phyloP scores from a whole-genome alignment of 2,797 vertebrate species.

The Thaleichthys pacificus region DNA sequence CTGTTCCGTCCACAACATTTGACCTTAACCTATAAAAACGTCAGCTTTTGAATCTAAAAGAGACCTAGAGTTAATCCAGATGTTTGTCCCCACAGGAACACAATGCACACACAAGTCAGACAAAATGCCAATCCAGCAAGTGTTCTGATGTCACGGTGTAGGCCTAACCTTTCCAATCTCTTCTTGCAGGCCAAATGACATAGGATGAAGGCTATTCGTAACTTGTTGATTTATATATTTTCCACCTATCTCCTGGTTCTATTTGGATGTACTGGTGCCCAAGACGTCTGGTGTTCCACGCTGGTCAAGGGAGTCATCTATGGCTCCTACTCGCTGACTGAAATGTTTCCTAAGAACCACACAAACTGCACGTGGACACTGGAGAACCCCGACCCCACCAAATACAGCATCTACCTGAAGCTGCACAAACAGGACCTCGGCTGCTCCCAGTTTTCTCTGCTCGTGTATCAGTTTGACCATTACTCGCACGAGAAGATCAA shows the following conservation, averaged over 20 bases:
- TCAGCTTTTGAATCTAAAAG: neutral
- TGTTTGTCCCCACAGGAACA: neutral
- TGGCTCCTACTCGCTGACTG: slow-evolving; percentile 99
- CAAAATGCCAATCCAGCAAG: slow-evolving; percentile 17
- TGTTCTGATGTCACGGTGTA: slow-evolving; percentile 59
- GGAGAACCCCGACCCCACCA: slow-evolving; percentile 99
- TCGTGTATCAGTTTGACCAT: slow-evolving; percentile 99
- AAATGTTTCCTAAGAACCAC: slow-evolving; percentile 99
- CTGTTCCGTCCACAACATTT: neutral
- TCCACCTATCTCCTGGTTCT: slow-evolving; percentile 99
- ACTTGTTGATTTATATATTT: slow-evolving; percentile 99
- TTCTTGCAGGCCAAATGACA: slow-evolving; percentile 99
- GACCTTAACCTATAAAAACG: neutral
- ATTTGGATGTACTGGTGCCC: slow-evolving; percentile 99
- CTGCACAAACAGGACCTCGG: slow-evolving; percentile 98
- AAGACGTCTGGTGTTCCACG: slow-evolving; percentile 99
- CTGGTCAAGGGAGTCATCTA: slow-evolving; percentile 99
- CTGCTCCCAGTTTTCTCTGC: slow-evolving; percentile 96
- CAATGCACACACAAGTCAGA: neutral
- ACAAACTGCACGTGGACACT: slow-evolving; percentile 99
- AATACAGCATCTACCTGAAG: slow-evolving; percentile 99
- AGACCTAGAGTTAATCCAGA: neutral
- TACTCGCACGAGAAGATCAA: slow-evolving; percentile 99
- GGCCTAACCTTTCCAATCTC: slow-evolving; percentile 79
- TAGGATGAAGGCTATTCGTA: slow-evolving; percentile 99